Base-by-base conservation (phyloP, 2,888 invertebrate genomes). In the Aphidoletes aphidimyza region DNA sequence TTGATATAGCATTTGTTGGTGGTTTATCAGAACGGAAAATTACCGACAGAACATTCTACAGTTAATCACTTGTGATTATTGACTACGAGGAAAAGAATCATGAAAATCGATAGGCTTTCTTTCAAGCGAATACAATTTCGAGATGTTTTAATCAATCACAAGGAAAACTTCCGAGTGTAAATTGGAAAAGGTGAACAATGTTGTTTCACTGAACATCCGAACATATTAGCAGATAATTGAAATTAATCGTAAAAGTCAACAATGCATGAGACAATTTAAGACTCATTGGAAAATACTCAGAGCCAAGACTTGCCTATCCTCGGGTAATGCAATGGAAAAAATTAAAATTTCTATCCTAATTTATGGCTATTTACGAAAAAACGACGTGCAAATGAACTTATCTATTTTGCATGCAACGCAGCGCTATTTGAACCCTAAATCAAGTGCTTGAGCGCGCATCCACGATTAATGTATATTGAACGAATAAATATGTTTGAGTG, bases 381-480 rank as follows among this genome's bases (percentile, higher is more conserved):
- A 81, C 81, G 81, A 81, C 37, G 81, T 37, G 81, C 81, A 81
- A 81, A 81, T 81, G 81, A 81, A 81, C 81, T 81, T 81, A 81
- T 81, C 81, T 81, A 81, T 81, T 81, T 81, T 81, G 81, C 81
- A 81, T 81, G 81, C 37, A 36, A 81, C n/a, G 37, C 81, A n/a
- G 37, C 37, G 22, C 22, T 22, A 22, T 81, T 37, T n/a, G 81
- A 37, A 36, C 8, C 37, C 37, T 81, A 81, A 81, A 81, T 81
- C 81, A 81, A 81, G 81, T 81, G 81, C 37, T 37, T n/a, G n/a
- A 81, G 37, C 19, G n/a, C 37, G 8, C 36, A n/a, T 37, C n/a
- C 81, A 37, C 36, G 37, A 81, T 81, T 37, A 81, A 81, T 81
- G 81, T 36, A 81, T 37, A 81, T 81, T 81, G 81, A 81, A 81